Base-by-base conservation (phyloP, 2,797 vertebrate genomes). In the Mormyrus proboscirostris region DNA sequence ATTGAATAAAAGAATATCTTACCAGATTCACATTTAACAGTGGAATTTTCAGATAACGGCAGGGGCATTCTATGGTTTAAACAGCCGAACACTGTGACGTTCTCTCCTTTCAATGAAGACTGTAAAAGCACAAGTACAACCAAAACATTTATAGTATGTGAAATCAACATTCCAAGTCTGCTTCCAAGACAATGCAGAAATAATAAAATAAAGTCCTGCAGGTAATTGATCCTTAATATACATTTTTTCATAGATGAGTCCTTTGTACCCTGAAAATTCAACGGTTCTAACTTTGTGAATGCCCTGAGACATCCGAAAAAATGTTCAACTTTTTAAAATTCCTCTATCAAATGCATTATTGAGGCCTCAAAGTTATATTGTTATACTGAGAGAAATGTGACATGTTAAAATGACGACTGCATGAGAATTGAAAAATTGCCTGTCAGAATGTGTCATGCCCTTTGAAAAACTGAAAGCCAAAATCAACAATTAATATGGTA, bases 21-120 rank as follows among this genome's bases (percentile, higher is more conserved):
- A 99, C 98, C 98, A 90, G 97, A 98, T 95, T 98, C 96, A 16
- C 98, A 99, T 91, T 95, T 98, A 92, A 97, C 91, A 0, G 97
- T 96, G 0, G 96, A 89, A 86, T 98, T 97, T 92, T 97, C 97
- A 33, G 93, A 90, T 0, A 97, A 94, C 0, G 96, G 97, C 92
- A 99, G 94, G 0, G 98, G 98, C 94, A 97, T 97, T 92, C 98
- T 98, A 0, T 98, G 98, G 93, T 97, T 98, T 92, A 99, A 94
- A 93, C 98, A 99, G 62, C 97, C 98, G 0, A 99, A 98, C 88
- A 99, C 97, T 0, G 98, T 99, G 91, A 97, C 95, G 1, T 99
- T 99, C 90, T 97, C 97, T 12, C 97, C 97, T 90, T 88, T 96
- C 90, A 97, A 91, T 3, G 97, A 97, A 38, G 97, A 96, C 97